These are phyloP conservation scores for Leucania comma DNA, from an alignment of 2,888 invertebrate genomes.

Conservation along the genomic window DNA sequence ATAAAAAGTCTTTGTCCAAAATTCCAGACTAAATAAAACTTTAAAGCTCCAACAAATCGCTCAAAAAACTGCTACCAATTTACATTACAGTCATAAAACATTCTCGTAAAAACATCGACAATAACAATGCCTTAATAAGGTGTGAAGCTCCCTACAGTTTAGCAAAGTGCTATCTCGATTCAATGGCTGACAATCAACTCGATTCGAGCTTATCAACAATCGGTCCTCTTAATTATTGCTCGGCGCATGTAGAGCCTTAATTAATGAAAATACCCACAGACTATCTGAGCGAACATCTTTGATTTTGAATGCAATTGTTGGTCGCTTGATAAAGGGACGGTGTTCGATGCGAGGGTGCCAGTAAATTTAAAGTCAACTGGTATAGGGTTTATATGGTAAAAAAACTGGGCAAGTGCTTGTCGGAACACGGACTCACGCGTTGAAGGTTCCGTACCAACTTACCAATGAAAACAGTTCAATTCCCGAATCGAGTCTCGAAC, in stretches of 20 bases:
- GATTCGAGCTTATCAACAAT: conserved; percentile 86
- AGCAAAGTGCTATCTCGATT: conserved; percentile 80
- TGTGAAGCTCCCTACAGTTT: conserved; percentile 81
- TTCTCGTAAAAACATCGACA: conserved; percentile 54
- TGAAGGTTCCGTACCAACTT: no score
- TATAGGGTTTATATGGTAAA: conserved; percentile 17
- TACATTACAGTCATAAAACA: conserved; percentile 32
- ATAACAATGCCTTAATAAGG: conserved; percentile 80
- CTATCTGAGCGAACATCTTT: conserved; percentile 86
- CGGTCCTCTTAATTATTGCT: conserved; percentile 87
- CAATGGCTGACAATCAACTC: conserved; percentile 78
- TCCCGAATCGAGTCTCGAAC: no score
- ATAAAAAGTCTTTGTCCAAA: not conserved
- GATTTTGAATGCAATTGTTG: conserved; percentile 90
- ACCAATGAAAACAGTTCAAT: no score
- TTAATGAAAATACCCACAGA: conserved; percentile 87
- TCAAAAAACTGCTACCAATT: conserved; percentile 13
- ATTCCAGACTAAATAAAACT: not conserved
- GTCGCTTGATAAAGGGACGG: conserved; percentile 84
- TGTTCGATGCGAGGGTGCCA: conserved; percentile 68
- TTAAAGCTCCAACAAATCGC: not conserved
- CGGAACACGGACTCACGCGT: no score
- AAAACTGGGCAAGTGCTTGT: no score
- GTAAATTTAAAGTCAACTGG: conserved; percentile 46
- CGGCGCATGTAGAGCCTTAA: conserved; percentile 87